Conservation (phyloP, 1,140 invertebrate genomes). For the Zophobas morio region DNA sequence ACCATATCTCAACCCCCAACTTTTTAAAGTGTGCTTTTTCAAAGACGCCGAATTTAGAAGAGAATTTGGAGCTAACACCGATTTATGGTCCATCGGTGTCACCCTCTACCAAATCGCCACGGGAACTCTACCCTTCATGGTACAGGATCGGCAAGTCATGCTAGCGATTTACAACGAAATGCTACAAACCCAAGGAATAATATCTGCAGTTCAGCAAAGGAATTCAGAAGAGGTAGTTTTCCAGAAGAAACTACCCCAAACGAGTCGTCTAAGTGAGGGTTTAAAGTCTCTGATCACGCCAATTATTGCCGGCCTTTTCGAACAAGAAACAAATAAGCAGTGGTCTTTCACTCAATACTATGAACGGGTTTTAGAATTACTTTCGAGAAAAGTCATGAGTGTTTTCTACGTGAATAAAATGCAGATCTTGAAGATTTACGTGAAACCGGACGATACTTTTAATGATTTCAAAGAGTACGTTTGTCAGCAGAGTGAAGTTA, state of each 20-base stretch:
- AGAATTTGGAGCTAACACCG: conserved; percentile 95
- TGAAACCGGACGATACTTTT: conserved; percentile 84
- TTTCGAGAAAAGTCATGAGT: conserved; percentile 77
- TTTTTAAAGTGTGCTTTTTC: conserved; percentile 95
- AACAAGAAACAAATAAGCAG: conserved; percentile 89
- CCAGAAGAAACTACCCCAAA: conserved; percentile 86
- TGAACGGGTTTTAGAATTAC: conserved; percentile 82
- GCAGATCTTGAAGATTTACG: conserved; percentile 78
- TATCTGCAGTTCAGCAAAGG: conserved; percentile 91
- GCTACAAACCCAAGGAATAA: conserved; percentile 94
- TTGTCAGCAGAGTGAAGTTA: conserved; percentile 88
- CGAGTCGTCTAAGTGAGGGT: conserved; percentile 88
- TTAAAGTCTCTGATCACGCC: conserved; percentile 91
- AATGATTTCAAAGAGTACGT: conserved; percentile 84
- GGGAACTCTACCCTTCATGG: conserved; percentile 92
- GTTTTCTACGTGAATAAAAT: conserved; percentile 90
- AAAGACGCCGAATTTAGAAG: conserved; percentile 86
- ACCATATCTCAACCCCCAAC: conserved; percentile 97
- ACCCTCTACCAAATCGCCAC: conserved; percentile 98
- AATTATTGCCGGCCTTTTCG: conserved; percentile 90
- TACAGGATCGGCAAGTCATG: conserved; percentile 94
- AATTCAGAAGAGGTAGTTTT: conserved; percentile 95
- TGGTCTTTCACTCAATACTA: conserved; percentile 97
- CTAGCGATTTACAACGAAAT: conserved; percentile 94
- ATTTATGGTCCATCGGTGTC: conserved; percentile 98